A percentile compares a stretch with the other conserved stretches of the same genome.
phyloP scores from a whole-genome alignment of 2,797 vertebrate genomes.

The Cygnus olor region DNA sequence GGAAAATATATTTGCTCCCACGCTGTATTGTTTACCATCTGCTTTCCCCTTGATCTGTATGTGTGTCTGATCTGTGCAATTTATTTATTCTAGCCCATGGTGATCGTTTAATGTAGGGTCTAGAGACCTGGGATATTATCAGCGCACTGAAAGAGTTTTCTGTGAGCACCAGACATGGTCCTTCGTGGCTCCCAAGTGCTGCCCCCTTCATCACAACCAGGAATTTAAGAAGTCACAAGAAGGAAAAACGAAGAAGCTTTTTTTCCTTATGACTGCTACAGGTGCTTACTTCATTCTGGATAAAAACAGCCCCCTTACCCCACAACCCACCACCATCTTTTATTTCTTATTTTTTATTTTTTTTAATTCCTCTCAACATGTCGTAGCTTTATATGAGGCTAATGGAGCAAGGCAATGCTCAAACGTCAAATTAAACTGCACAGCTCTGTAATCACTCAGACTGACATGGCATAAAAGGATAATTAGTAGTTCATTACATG shows the following conservation, averaged over 20 bases:
- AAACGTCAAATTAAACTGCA: constrained; percentile 85
- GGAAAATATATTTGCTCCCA: constrained; percentile 30
- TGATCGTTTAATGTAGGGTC: not conserved
- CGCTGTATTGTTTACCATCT: constrained; percentile 23
- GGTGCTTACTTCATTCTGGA: constrained; percentile 76
- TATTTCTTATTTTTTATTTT: not conserved
- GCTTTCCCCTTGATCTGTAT: not conserved
- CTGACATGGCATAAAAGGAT: constrained; percentile 91
- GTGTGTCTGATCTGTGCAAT: not conserved
- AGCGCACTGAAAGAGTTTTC: not conserved
- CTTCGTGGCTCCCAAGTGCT: not conserved
- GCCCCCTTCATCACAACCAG: not conserved
- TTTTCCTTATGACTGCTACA: constrained; percentile 69
- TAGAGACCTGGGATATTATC: not conserved
- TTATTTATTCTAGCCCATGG: constrained; percentile 7
- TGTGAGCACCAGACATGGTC: not conserved
- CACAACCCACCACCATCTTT: not conserved
- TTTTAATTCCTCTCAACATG: constrained; percentile 72
- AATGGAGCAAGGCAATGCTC: constrained; percentile 87
- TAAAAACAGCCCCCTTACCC: constrained; percentile 60
- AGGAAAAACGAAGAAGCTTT: constrained; percentile 25
- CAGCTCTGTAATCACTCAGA: constrained; percentile 85
- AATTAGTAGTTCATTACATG: constrained; percentile 91
- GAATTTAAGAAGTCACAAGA: constrained; percentile 3
- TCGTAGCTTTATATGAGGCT: constrained; percentile 85